phyloP scores from a whole-genome alignment of 2,797 vertebrate species.

The Hirundo rustica region DNA sequence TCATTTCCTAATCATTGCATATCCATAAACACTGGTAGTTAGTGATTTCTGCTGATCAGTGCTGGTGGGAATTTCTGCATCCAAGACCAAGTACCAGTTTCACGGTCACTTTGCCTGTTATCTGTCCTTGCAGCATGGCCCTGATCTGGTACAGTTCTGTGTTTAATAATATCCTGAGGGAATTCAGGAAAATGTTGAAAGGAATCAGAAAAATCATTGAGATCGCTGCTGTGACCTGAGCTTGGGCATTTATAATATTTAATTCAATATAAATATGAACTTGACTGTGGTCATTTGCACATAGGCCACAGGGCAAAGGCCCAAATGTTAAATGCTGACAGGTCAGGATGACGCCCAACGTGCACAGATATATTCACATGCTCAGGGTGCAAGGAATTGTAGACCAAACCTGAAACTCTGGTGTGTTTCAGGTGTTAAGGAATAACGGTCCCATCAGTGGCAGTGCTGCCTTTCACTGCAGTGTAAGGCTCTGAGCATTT shows the following conservation, averaged over 20 bases:
- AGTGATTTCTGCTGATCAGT: background rate
- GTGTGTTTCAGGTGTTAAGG: background rate
- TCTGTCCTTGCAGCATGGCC: background rate
- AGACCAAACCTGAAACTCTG: background rate
- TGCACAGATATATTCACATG: background rate
- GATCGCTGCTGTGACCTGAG: background rate
- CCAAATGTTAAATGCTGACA: background rate
- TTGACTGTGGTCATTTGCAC: background rate
- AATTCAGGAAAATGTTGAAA: background rate
- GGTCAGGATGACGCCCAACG: background rate
- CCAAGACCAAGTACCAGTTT: background rate
- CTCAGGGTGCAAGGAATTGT: fast-evolving
- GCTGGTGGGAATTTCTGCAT: background rate
- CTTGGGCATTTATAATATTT: background rate
- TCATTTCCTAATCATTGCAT: background rate
- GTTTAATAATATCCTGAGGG: background rate
- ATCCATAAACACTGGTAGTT: fast-evolving
- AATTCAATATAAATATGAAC: background rate
- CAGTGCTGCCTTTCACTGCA: background rate
- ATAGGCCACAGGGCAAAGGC: background rate
- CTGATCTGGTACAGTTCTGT: background rate
- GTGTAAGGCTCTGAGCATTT: background rate
- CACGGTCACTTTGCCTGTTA: background rate
- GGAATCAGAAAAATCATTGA: background rate
- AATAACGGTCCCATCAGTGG: background rate